Conservation (phyloP, 2,888 invertebrate genomes). For the Hemaris fuciformis region DNA sequence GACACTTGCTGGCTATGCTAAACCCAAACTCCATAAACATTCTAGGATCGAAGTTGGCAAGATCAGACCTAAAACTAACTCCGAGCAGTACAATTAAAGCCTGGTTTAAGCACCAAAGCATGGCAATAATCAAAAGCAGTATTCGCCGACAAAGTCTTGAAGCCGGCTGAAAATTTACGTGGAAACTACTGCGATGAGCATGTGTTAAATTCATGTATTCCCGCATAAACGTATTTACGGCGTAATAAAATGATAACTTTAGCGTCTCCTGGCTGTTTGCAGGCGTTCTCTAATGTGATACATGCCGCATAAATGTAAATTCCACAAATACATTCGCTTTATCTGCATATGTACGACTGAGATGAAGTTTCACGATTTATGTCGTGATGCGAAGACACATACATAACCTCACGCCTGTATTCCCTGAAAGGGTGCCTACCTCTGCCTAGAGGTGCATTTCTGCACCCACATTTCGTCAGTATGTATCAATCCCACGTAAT, state of each 20-base stretch:
- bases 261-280: conserved; percentile 27
- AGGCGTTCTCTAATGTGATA: conserved; percentile 8
- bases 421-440: too few species aligned
- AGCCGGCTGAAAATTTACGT: conserved; percentile 23
- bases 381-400: neutral
- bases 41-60: too few species aligned
- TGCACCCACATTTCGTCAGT: too few species aligned
- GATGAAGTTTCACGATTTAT: neutral
- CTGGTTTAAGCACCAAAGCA: neutral
- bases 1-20: too few species aligned
- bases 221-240: conserved; percentile 43
- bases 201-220: conserved; percentile 39
- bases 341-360: neutral
- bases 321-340: conserved; percentile 22
- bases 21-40: too few species aligned
- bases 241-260: conserved; percentile 56
- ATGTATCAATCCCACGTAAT: too few species aligned
- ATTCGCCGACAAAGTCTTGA: neutral
- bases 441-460: too few species aligned
- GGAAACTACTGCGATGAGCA: conserved; percentile 25
- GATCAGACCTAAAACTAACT: neutral
- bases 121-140: conserved; percentile 4
- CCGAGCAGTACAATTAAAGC: neutral
- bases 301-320: conserved; percentile 23
- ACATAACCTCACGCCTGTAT: too few species aligned